Conservation (phyloP, 2,888 invertebrate genomes). For the Listrodromus nycthemerus region DNA sequence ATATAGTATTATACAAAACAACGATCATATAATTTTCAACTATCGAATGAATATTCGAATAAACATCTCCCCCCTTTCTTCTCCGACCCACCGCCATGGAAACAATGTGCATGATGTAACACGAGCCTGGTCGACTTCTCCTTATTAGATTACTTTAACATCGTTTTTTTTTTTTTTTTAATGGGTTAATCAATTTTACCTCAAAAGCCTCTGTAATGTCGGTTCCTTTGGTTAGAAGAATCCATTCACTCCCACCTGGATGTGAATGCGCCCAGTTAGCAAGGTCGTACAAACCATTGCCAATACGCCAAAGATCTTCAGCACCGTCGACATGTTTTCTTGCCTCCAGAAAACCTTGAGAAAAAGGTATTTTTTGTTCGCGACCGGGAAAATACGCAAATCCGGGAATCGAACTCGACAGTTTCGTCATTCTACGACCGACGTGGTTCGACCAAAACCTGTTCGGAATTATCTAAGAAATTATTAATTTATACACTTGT, state of each 20-base stretch:
- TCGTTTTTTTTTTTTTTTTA: not conserved
- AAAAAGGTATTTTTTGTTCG: constrained; percentile 84
- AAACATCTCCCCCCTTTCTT: too few relatives aligned
- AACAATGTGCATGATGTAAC: too few relatives aligned
- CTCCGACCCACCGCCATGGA: too few relatives aligned
- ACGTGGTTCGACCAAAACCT: not conserved
- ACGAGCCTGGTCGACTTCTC: too few relatives aligned
- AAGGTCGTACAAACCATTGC: constrained; percentile 93
- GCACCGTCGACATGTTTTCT: constrained; percentile 90
- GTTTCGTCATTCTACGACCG: constrained; percentile 55
- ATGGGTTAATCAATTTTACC: constrained; percentile 72
- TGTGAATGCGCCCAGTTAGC: constrained; percentile 91
- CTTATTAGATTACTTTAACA: too few relatives aligned
- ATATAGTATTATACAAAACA: too few relatives aligned
- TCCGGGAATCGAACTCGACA: constrained; percentile 86
- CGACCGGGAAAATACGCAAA: constrained; percentile 82
- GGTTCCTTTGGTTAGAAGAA: constrained; percentile 89
- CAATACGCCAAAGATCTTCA: constrained; percentile 92
- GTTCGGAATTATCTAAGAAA: not conserved
- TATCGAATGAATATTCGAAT: not conserved
- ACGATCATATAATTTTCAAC: too few relatives aligned
- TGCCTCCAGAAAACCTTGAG: constrained; percentile 87
- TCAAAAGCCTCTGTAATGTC: constrained; percentile 94
- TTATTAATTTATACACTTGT: not conserved
- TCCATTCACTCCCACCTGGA: constrained; percentile 94